Evolutionary conservation across 2,888 invertebrate species (phyloP), one percentile per base, ranked within the genome.

Genomic region (Sipha maydis): DNA sequence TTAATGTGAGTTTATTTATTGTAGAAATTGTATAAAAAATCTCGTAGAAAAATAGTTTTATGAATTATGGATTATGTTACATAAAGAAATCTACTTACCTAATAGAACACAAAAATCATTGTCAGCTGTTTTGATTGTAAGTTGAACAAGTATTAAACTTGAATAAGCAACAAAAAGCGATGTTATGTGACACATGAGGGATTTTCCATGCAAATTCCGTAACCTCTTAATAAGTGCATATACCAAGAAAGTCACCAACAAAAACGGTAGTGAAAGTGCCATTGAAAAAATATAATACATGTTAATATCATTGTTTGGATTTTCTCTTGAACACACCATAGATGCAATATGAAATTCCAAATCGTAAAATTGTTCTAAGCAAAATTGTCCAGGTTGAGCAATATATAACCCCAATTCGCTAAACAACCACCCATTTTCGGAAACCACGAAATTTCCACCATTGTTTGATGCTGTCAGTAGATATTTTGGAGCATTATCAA

Each of bases 361-460:
- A 25, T 17, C 11, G 67, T 9, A 1, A 21, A 77, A 77, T 34
- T 56, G 28, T 8, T 86, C 85, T 54, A 86, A 73, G 14, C 89
- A 85, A 85, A 89, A 89, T 77, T 75, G 56, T 4, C 34, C 71
- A 1, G 85, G 79, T 19, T 67, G 31, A 9, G 19, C 17, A 17
- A 14, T 0, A 17, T 31, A n/a, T 0, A 61, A 76, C 28, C 41
- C 31, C 14, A 48, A 48, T 11, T 25, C 3, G 19, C 34, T 69
- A 25, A 69, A 17, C 11, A 85, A 77, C 25, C 9, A 34, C 25
- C 77, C 85, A 1, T 7, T 1, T 34, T 77, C n/a, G 67, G 77
- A n/a, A 31, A 77, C 9, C 0, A 0, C 31, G 11, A 85, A 85
- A 8, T 77, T 56, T 0, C 21, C 7, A 14, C 77, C 14, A 48